Conservation (phyloP, 2,888 invertebrate species). For the Xestia sexstrigata region DNA sequence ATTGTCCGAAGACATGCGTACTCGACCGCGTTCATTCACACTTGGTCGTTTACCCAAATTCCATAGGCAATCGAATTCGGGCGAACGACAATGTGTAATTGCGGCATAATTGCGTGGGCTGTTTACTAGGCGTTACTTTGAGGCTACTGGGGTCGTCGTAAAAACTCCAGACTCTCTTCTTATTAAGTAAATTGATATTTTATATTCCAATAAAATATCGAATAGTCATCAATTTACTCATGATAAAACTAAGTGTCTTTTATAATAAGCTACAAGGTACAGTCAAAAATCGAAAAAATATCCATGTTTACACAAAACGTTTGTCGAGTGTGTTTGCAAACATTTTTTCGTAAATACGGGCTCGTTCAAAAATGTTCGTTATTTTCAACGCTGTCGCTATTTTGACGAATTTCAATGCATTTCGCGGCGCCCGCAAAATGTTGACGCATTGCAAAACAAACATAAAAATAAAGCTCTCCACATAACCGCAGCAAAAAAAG, state of each 20-base stretch:
- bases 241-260: not conserved
- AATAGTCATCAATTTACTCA: not conserved
- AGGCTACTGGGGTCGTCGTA: constrained; percentile 16
- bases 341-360: constrained; percentile 46
- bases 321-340: constrained; percentile 39
- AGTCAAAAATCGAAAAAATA: constrained; percentile 1
- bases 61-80: not conserved
- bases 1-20: no score
- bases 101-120: no score
- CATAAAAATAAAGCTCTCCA: constrained; percentile 26
- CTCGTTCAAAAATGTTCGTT: constrained; percentile 25
- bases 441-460: constrained; percentile 40
- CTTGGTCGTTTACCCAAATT: not conserved
- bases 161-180: constrained; percentile 20
- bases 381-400: constrained; percentile 43
- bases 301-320: constrained; percentile 20
- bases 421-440: constrained; percentile 26
- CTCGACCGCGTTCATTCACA: no score
- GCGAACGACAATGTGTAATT: not conserved
- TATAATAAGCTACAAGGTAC: constrained; percentile 4
- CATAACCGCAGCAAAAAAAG: constrained; percentile 30
- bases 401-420: constrained; percentile 52
- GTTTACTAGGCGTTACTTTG: not conserved
- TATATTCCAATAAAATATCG: constrained; percentile 28
- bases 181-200: constrained; percentile 45